phyloP scores from a whole-genome alignment of 2,888 invertebrate genomes.

The Tryphoninae sp. region DNA sequence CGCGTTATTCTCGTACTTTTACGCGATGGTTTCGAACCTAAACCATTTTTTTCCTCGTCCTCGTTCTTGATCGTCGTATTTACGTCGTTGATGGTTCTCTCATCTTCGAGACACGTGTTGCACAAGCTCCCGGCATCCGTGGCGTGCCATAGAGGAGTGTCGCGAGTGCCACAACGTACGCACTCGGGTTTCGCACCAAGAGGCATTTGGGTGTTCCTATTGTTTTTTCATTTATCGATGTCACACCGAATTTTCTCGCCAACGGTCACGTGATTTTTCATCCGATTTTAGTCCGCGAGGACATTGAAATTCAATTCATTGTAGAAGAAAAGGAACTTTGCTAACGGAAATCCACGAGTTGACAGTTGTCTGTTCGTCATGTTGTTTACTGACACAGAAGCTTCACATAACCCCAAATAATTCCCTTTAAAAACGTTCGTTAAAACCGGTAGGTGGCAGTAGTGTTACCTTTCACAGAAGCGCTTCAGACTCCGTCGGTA shows the following conservation, averaged over 20 bases:
- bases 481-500: too few relatives aligned
- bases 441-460: not conserved
- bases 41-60: constrained; percentile 76
- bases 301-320: not conserved
- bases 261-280: not conserved
- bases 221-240: not conserved
- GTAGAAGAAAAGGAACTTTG: not conserved
- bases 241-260: not conserved
- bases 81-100: constrained; percentile 78
- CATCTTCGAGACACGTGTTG: constrained; percentile 87
- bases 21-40: constrained; percentile 81
- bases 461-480: not conserved
- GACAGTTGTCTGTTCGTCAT: not conserved
- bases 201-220: constrained; percentile 75
- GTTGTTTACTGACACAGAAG: not conserved
- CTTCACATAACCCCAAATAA: not conserved
- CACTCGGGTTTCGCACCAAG: constrained; percentile 85
- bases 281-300: not conserved
- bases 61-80: constrained; percentile 73
- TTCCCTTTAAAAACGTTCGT: not conserved
- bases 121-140: constrained; percentile 90
- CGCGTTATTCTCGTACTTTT: constrained; percentile 85
- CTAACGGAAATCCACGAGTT: not conserved
- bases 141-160: constrained; percentile 89
- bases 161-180: constrained; percentile 86